phyloP scores from a whole-genome alignment of 2,888 invertebrate species.

The Sphaerophoria rueppellii region DNA sequence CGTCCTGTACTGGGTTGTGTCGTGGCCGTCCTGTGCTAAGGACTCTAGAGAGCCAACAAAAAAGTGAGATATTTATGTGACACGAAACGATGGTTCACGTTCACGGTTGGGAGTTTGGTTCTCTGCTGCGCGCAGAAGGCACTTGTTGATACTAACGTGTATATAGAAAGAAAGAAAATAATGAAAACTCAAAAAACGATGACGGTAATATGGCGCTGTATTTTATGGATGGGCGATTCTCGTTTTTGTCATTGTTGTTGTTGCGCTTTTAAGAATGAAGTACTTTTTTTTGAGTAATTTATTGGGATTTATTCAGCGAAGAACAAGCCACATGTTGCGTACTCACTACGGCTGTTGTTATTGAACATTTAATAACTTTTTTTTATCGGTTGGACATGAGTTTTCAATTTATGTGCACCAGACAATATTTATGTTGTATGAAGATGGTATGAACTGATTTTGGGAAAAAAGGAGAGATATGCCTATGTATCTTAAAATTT shows the following conservation, averaged over 20 bases:
- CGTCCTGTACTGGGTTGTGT: neutral
- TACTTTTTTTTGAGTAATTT: conserved; percentile 43
- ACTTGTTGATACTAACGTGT: conserved; percentile 66
- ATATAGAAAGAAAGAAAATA: neutral
- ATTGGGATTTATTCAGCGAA: conserved; percentile 53
- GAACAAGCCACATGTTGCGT: conserved; percentile 67
- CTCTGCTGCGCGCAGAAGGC: conserved; percentile 44
- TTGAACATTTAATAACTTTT: conserved; percentile 36
- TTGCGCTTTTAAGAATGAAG: neutral
- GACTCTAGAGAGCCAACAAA: conserved; percentile 59
- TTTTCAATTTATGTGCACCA: conserved; percentile 13
- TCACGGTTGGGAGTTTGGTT: conserved; percentile 29
- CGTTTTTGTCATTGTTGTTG: neutral
- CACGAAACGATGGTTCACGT: neutral
- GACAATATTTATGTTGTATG: neutral
- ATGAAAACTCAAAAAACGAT: neutral
- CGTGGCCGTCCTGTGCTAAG: conserved; percentile 37
- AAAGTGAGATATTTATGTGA: conserved; percentile 50
- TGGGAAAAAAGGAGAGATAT: neutral
- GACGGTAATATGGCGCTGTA: conserved; percentile 32
- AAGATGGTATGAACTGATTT: neutral
- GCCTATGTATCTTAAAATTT: neutral
- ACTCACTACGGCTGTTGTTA: conserved; percentile 31
- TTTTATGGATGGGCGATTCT: conserved; percentile 47
- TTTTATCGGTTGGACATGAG: conserved; percentile 38